Evolutionary conservation across 2,797 vertebrate genomes (phyloP).

Genomic region (Tapera naevia): DNA sequence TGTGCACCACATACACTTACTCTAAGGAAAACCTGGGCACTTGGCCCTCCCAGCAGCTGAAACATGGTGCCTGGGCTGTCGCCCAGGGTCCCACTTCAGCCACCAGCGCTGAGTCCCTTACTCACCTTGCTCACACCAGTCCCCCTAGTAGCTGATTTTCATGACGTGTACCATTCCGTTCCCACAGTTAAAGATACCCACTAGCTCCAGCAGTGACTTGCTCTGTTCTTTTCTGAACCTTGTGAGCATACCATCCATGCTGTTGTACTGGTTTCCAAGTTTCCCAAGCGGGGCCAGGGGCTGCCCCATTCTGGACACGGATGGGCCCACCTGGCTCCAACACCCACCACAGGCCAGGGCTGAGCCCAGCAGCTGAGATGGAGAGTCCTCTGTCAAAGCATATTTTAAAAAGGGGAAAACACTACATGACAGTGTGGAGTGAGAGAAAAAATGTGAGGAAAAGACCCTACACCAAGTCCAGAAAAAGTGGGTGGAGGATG

Average conservation of each 20-base stretch:
- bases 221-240: background rate
- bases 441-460: too few species aligned
- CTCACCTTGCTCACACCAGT: too few species aligned
- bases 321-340: too few species aligned
- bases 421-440: too few species aligned
- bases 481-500: background rate
- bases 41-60: too few species aligned
- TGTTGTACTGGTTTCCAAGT: too few species aligned
- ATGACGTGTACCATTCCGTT: background rate
- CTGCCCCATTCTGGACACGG: accelerated
- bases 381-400: background rate
- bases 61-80: too few species aligned
- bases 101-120: accelerated
- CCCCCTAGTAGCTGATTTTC: background rate
- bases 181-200: background rate
- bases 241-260: background rate
- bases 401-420: background rate
- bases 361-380: background rate
- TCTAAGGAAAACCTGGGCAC: too few species aligned
- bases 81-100: background rate
- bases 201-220: background rate
- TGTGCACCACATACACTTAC: accelerated
- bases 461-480: too few species aligned
- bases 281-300: too few species aligned
- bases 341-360: too few species aligned